phyloP scores from a whole-genome alignment of 1,140 invertebrate genomes.

The Sinonovacula constricta region DNA sequence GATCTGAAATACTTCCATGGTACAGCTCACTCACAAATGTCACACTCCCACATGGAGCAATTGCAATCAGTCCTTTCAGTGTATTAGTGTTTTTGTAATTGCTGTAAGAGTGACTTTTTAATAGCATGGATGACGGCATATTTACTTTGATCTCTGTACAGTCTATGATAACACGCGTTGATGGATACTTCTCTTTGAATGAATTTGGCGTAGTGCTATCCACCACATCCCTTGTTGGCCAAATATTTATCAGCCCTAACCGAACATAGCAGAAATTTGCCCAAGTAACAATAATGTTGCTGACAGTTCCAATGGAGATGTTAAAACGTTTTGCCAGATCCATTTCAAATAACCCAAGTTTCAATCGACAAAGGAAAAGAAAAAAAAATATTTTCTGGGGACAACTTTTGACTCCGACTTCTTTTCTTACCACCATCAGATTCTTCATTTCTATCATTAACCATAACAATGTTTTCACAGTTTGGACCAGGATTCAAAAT shows the following conservation, averaged over 20 bases:
- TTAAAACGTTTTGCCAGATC: slow-evolving; percentile 3
- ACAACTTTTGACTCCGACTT: not conserved
- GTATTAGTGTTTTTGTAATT: slow-evolving; percentile 9
- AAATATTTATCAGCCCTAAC: slow-evolving; percentile 2
- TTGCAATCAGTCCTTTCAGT: not conserved
- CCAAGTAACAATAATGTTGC: slow-evolving; percentile 3
- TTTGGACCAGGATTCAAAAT: not conserved
- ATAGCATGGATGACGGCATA: not conserved
- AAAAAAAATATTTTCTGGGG: not conserved
- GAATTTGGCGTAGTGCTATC: not conserved
- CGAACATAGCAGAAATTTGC: slow-evolving; percentile 2
- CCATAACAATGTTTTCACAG: not conserved
- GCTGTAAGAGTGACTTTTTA: slow-evolving; percentile 6
- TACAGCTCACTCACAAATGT: slow-evolving; percentile 2
- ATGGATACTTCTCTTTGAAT: slow-evolving; percentile 10
- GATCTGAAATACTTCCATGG: not conserved
- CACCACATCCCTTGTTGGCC: slow-evolving; percentile 6
- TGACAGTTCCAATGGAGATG: not conserved
- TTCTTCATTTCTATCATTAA: not conserved
- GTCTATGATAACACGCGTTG: slow-evolving; percentile 11
- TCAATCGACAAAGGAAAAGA: not conserved
- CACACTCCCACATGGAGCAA: slow-evolving; percentile 1
- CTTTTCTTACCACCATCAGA: not conserved
- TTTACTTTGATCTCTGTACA: too few species aligned
- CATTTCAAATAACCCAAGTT: not conserved